phyloP scores from a whole-genome alignment of 2,113 vertebrate genomes.

The Erinaceus europaeus region DNA sequence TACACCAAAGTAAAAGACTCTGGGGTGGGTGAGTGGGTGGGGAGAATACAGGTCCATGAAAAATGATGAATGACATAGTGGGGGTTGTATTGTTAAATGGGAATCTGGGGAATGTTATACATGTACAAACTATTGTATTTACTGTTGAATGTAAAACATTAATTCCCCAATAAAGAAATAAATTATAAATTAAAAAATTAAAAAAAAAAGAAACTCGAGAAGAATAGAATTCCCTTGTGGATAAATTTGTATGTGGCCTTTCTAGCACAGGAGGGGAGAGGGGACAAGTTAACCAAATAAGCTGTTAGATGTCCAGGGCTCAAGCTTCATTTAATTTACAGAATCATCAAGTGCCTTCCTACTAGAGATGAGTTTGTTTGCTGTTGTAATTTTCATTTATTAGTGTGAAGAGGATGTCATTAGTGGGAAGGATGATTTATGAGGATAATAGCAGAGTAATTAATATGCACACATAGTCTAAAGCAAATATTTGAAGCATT shows the following conservation, averaged over 20 bases:
- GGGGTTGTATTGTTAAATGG: no score
- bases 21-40: no score
- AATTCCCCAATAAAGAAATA: no score
- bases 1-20: no score
- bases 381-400: slow-evolving; percentile 53
- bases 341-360: slow-evolving; percentile 19
- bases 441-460: slow-evolving; percentile 41
- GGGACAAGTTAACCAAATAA: background rate
- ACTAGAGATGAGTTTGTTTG: slow-evolving; percentile 48
- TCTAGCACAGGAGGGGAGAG: background rate
- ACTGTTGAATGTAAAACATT: no score
- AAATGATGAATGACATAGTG: no score
- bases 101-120: no score
- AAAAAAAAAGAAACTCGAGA: no score
- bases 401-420: slow-evolving; percentile 50
- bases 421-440: slow-evolving; percentile 62
- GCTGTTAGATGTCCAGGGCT: background rate
- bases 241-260: background rate
- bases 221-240: background rate
- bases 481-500: slow-evolving; percentile 61
- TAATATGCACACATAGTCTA: slow-evolving; percentile 53
- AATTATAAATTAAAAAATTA: no score
- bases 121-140: no score
- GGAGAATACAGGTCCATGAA: no score
- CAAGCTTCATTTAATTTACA: slow-evolving; percentile 26